Conservation (phyloP, 2,888 invertebrate genomes). For the Bombylius major region DNA sequence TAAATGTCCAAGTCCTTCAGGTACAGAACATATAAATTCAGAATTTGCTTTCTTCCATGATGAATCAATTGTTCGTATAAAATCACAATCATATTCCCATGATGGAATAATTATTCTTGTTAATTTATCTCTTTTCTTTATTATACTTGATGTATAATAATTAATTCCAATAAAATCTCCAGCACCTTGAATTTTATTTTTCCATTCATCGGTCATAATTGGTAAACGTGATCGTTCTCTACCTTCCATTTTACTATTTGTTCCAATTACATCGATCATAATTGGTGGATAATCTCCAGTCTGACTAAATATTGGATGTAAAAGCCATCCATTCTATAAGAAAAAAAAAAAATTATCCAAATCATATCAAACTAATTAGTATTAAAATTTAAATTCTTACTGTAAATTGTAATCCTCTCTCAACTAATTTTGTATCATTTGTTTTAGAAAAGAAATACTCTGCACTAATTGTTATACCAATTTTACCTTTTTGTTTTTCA, state of each 20-base stretch:
- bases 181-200: constrained; percentile 17
- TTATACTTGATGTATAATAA: constrained; percentile 23
- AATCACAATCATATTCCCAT: constrained; percentile 38
- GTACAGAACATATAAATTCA: constrained; percentile 23
- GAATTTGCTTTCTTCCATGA: constrained; percentile 24
- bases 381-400: constrained; percentile 11
- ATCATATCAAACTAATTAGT: not conserved
- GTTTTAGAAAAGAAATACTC: constrained; percentile 20
- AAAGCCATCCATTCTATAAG: constrained; percentile 28
- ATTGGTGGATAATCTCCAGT: constrained; percentile 27
- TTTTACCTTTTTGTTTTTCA: constrained; percentile 23
- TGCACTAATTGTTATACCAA: constrained; percentile 24
- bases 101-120: constrained; percentile 35
- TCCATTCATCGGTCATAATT: constrained; percentile 16
- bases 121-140: constrained; percentile 16
- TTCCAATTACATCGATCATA: constrained; percentile 24
- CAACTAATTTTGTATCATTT: constrained; percentile 16
- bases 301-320: constrained; percentile 26
- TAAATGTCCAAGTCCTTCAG: constrained; percentile 22
- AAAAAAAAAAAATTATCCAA: too few relatives aligned
- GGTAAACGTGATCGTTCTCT: constrained; percentile 23
- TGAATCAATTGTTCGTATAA: constrained; percentile 17
- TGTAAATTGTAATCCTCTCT: constrained; percentile 23
- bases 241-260: constrained; percentile 26
- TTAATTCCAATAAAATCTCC: constrained; percentile 27